A percentile compares a stretch with the other conserved stretches of the same genome.
phyloP scores from a whole-genome alignment of 64 coral and sea anemone species.

The Acropora yongei region DNA sequence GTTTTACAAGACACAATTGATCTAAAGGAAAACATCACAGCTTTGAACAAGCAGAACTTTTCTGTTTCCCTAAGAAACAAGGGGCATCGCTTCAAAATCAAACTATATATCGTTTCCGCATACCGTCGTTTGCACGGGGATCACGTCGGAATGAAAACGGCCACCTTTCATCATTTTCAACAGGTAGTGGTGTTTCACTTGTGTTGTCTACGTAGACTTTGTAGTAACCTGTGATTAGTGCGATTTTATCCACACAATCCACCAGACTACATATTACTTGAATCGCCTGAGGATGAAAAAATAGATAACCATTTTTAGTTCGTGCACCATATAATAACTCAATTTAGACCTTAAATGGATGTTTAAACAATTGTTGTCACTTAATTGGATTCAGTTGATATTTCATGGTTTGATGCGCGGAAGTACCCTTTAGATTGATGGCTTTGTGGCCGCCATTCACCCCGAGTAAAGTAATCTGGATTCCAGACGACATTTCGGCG shows the following conservation, averaged over 20 bases:
- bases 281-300: not conserved
- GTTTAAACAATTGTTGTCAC: not conserved
- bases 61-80: no score
- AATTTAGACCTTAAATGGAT: not conserved
- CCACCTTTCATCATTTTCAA: constrained; percentile 42
- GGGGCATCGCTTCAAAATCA: not conserved
- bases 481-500: no score
- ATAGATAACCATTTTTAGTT: not conserved
- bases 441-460: no score
- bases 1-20: no score
- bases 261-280: constrained; percentile 47
- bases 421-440: no score
- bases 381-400: not conserved
- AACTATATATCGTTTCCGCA: not conserved
- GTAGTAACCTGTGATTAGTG: constrained; percentile 84
- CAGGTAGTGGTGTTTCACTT: constrained; percentile 11
- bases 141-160: constrained; percentile 19
- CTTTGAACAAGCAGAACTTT: no score
- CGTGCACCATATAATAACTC: no score
- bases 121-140: constrained; percentile 34
- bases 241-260: constrained; percentile 83
- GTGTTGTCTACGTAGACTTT: constrained; percentile 63
- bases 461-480: no score
- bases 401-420: no score
- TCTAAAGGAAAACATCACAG: no score